Evolutionary conservation across 2,113 vertebrate genomes (phyloP).

Genomic region (Heterotis niloticus): DNA sequence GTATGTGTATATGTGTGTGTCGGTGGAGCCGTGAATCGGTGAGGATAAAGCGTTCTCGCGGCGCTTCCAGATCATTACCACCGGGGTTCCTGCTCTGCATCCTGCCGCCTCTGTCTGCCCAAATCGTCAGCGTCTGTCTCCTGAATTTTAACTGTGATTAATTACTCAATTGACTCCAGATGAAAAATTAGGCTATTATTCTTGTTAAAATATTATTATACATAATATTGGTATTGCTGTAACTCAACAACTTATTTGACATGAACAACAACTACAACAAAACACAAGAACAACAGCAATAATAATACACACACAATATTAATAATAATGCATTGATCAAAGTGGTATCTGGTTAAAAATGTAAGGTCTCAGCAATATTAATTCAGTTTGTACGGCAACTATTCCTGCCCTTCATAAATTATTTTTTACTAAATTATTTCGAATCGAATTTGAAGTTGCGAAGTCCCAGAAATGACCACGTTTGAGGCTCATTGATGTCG

Average conservation of each 20-base stretch:
- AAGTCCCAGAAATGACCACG: slow-evolving; percentile 24
- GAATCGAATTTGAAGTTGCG: too few relatives aligned
- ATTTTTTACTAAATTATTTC: slow-evolving; percentile 8
- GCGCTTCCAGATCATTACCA: slow-evolving; percentile 12
- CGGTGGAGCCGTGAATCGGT: neutral
- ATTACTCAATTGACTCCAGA: neutral
- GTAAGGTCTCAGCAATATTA: slow-evolving; percentile 10
- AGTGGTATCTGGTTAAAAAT: neutral
- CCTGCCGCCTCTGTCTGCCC: slow-evolving; percentile 23
- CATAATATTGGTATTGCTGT: neutral
- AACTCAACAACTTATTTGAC: neutral
- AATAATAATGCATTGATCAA: too few relatives aligned
- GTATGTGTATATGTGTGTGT: neutral
- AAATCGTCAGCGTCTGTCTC: slow-evolving; percentile 44
- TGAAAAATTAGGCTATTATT: neutral
- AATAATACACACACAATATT: too few relatives aligned
- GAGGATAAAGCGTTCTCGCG: slow-evolving; percentile 17
- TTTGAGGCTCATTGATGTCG: slow-evolving; percentile 24
- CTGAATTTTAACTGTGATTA: slow-evolving; percentile 10
- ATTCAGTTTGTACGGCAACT: slow-evolving; percentile 44
- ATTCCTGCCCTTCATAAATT: slow-evolving; percentile 57
- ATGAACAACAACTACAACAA: neutral
- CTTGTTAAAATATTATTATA: neutral
- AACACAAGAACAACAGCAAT: too few relatives aligned
- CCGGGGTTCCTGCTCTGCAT: slow-evolving; percentile 26